Conservation (phyloP, 1,140 invertebrate species). For the Zaprionus gabonicus region DNA sequence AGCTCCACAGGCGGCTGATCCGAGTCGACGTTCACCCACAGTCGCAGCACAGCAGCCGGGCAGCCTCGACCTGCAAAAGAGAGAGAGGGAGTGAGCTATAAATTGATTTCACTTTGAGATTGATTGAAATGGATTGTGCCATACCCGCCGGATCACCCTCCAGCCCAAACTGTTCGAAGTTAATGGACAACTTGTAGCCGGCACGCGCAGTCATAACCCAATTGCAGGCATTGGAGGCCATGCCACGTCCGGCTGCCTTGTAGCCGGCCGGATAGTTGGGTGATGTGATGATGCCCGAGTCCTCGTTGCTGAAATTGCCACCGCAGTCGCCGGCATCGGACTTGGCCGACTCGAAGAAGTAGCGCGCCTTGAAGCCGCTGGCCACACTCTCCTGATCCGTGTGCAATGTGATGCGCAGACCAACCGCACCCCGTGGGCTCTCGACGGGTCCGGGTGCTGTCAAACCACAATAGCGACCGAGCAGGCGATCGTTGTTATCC, state of each 20-base stretch:
- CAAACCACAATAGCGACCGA: constrained; percentile 93
- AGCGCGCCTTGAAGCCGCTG: constrained; percentile 95
- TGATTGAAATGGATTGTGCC: constrained; percentile 40
- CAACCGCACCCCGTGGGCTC: constrained; percentile 92
- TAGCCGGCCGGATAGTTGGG: constrained; percentile 95
- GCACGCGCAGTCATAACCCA: constrained; percentile 95
- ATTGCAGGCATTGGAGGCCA: constrained; percentile 94
- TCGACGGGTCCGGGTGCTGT: constrained; percentile 95
- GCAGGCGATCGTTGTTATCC: constrained; percentile 91
- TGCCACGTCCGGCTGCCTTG: constrained; percentile 89
- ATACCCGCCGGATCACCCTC: constrained; percentile 94
- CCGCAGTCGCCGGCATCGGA: constrained; percentile 96
- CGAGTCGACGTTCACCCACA: constrained; percentile 91
- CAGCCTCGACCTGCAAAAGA: constrained; percentile 91
- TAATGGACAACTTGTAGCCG: constrained; percentile 92
- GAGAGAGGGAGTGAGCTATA: neutral
- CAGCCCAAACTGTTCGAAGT: constrained; percentile 94
- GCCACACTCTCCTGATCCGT: constrained; percentile 93
- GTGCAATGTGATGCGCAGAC: constrained; percentile 93
- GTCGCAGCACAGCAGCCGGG: constrained; percentile 93
- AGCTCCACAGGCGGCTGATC: constrained; percentile 92
- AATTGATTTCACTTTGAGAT: neutral
- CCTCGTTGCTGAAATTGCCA: constrained; percentile 92
- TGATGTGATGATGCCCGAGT: constrained; percentile 94
- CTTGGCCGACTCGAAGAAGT: constrained; percentile 94